Evolutionary conservation across 1,140 invertebrate species (phyloP), one percentile per base, ranked within the genome.

Genomic region (Orchestia grillus): DNA sequence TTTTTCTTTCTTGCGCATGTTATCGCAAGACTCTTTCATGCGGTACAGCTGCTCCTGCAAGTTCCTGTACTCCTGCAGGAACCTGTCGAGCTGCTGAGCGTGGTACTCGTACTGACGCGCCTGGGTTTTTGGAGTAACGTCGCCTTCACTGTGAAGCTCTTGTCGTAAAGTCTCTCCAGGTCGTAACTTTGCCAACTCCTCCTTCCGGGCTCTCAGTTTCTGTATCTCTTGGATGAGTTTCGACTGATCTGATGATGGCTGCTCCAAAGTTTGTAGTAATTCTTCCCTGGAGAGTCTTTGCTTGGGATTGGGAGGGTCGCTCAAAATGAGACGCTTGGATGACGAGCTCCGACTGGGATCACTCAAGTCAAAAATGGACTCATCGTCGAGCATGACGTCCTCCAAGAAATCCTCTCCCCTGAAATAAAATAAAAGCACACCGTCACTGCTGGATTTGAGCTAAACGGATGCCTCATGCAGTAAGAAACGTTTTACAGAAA

Each of bases 1-100:
- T 95, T 88, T 44, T 41, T 88, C 95, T 44, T 88, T 44, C 95
- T 88, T 95, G 36, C 53, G 57, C 95, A 95, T 97, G 96, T 98
- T 98, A 97, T 98, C 98, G 97, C 98, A 98, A 47, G 98, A 98
- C 97, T 98, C 98, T 97, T 98, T 98, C 98, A 98, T 98, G 97
- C 98, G 98, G 95, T 98, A 98, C 96, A 98, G 97, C 97, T 98
- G 98, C 97, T 98, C 98, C 97, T 98, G 98, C 94, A 98, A 97
- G 97, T 97, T 98, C 96, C 98, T 97, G 97, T 98, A 98, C 97
- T 98, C 98, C 97, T 98, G 98, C 44, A 98, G 97, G 97, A 98
- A 98, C 45, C 98, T 98, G 97, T 98, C 98, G 77, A 98, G 97
- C 97, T 98, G 98, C 3, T 98, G 98, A 0, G 98, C 98, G 97